Evolutionary conservation across 2,797 vertebrate species (phyloP), one percentile per base, ranked within the genome.

Genomic region (Picus viridis): DNA sequence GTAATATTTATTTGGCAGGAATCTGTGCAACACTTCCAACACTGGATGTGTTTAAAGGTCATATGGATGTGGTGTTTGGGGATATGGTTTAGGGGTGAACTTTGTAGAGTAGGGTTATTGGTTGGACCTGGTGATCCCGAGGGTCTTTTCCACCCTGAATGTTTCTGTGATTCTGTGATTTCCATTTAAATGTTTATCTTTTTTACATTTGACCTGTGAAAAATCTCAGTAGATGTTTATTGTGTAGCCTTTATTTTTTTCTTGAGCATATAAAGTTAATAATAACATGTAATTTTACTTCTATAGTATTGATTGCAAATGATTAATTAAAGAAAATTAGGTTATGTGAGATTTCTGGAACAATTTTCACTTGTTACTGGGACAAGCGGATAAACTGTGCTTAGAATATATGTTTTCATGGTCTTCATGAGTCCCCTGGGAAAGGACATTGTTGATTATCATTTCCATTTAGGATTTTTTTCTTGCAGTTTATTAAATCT

Each of bases 241-340:
- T 63, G 18, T 75, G 78, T 91, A 73, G 86, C 93, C 90, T 95
- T 94, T 95, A 95, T 82, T 96, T 93, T 94, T 93, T 94, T 93
- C 88, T 93, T 89, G 90, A 92, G 72, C 70, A 78, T 79, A 71
- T 56, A 77, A 69, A 92, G 43, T 76, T 73, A 32, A 49, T 76
- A 15, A 41, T 73, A 85, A 34, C 26, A 68, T 49, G 58, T 20
- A 86, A 62, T 75, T 41, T 32, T 91, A 73, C 23, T 95, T 96
- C 90, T 96, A 95, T 82, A 93, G 95, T 93, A 81, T 70, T 83
- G 56, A 86, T 63, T 88, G 86, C 88, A 97, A 96, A 84, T 94
- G 22, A 95, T 96, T 96, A 87, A 97, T 96, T 96, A 90, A 97
- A 92, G 77, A 95, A 97, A 97, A 97, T 86, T 78, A 96, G 83